Evolutionary conservation across 2,113 vertebrate species (phyloP).

Genomic region (Okapia johnstoni): DNA sequence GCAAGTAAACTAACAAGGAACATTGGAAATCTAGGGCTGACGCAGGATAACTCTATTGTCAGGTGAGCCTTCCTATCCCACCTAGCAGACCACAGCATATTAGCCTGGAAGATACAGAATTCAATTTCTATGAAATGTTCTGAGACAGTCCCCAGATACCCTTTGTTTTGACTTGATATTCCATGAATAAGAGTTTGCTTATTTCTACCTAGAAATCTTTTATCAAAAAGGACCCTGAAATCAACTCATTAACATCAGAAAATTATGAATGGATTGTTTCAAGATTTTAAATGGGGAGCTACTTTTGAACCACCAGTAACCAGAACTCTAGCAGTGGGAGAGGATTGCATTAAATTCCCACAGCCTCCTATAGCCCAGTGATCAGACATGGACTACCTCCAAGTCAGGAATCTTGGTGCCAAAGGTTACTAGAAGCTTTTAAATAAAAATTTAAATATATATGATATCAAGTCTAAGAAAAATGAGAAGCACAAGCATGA

Average conservation of each 20-base stretch:
- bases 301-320: not conserved
- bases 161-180: not conserved
- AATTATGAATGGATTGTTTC: slow-evolving; percentile 13
- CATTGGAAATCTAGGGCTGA: not conserved
- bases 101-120: not conserved
- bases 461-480: not conserved
- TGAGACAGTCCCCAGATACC: not conserved
- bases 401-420: not conserved
- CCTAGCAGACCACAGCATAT: not conserved
- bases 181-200: not conserved
- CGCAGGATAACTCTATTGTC: not conserved
- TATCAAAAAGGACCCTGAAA: not conserved
- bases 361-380: not conserved
- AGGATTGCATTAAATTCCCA: not conserved
- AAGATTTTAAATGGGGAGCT: not conserved
- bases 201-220: slow-evolving; percentile 24
- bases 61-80: not conserved
- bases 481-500: not conserved
- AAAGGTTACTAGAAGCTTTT: not conserved
- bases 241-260: slow-evolving; percentile 9
- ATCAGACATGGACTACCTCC: not conserved
- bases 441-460: not conserved
- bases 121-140: not conserved
- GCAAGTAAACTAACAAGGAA: not conserved
- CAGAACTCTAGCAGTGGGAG: not conserved